Conservation (phyloP, 1,140 invertebrate genomes). For the Scaptomyza montana region DNA sequence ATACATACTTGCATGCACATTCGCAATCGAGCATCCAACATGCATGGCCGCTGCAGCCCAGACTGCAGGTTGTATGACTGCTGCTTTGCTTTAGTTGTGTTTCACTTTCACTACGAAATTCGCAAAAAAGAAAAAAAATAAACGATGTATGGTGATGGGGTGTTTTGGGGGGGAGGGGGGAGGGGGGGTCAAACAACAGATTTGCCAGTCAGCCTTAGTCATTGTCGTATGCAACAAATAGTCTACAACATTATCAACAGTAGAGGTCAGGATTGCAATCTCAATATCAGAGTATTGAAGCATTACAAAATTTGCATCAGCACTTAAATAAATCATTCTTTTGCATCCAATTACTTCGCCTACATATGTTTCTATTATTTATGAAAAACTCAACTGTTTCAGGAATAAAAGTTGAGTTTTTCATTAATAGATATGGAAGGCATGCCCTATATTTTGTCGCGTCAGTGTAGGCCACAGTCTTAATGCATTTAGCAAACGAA, state of each 20-base stretch:
- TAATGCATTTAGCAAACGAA: neutral
- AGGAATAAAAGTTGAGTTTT: neutral
- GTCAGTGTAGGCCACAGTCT: constrained; percentile 10
- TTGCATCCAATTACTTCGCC: too few relatives aligned
- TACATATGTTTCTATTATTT: too few relatives aligned
- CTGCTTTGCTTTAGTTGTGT: constrained; percentile 19
- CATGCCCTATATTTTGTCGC: constrained; percentile 31
- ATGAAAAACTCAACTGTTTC: too few relatives aligned
- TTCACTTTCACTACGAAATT: constrained; percentile 62
- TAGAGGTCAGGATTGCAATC: neutral
- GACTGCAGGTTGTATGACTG: constrained; percentile 21
- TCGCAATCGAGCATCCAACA: constrained; percentile 46
- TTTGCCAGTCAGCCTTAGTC: constrained; percentile 30
- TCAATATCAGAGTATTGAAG: neutral
- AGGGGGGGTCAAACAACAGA: neutral
- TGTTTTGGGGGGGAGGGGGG: neutral
- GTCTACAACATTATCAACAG: constrained; percentile 11
- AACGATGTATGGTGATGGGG: too few relatives aligned
- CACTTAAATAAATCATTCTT: too few relatives aligned
- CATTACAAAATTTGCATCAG: too few relatives aligned
- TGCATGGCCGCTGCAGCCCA: constrained; percentile 28
- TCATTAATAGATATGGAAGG: neutral
- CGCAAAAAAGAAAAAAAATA: constrained; percentile 14
- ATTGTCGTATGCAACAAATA: constrained; percentile 26
- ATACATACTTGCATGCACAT: neutral